A percentile compares a stretch with the other conserved stretches of the same genome.
Conservation (phyloP, 2,113 vertebrate species). For the Trogon surrucura region DNA sequence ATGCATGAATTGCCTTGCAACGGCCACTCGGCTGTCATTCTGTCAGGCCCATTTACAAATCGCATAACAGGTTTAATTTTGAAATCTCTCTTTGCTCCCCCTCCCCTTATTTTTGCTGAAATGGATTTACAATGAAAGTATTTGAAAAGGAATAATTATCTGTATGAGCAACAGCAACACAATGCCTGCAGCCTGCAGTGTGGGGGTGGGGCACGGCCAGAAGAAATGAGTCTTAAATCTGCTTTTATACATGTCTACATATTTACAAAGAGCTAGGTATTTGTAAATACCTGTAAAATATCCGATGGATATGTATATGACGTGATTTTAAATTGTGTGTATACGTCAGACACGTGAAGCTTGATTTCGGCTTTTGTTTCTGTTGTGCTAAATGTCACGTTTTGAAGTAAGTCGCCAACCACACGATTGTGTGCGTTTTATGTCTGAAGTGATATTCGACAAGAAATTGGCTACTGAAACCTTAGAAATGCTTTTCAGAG, state of each 20-base stretch:
- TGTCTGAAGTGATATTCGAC: neutral
- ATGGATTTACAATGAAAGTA: conserved; percentile 46
- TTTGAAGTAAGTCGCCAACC: neutral
- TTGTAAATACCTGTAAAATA: neutral
- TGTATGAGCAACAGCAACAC: conserved; percentile 2
- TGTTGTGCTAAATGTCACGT: accelerated
- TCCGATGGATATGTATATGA: neutral
- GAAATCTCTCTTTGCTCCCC: neutral
- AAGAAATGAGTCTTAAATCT: neutral
- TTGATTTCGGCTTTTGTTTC: neutral
- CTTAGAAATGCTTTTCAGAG: neutral
- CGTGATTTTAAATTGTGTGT: neutral
- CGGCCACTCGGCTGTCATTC: conserved; percentile 29
- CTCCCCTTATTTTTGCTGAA: neutral
- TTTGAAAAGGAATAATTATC: conserved; percentile 51
- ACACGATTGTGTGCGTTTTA: neutral
- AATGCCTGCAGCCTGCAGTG: neutral
- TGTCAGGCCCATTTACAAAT: conserved; percentile 51
- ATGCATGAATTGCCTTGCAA: conserved; percentile 22
- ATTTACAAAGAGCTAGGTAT: neutral
- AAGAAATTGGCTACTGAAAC: neutral
- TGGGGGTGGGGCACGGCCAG: neutral
- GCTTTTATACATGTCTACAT: neutral
- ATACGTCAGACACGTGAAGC: accelerated
- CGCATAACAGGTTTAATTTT: conserved; percentile 22